A percentile compares a stretch with the other conserved stretches of the same genome.
Evolutionary conservation across 2,797 vertebrate species (phyloP).

Genomic region (Argentina silus): DNA sequence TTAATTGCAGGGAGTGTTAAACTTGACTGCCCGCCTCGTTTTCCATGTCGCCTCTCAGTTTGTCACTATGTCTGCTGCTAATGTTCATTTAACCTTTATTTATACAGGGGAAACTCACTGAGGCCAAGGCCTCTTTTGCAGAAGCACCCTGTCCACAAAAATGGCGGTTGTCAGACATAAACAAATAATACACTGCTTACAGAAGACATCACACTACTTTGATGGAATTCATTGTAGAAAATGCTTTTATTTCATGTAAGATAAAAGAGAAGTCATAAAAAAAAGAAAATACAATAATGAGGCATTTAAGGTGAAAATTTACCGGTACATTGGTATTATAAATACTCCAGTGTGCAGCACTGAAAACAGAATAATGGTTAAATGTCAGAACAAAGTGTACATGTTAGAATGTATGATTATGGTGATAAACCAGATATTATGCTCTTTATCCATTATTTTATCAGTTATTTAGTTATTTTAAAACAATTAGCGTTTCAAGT

Average conservation of each 20-base stretch:
- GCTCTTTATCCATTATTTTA: neutral
- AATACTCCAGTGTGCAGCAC: constrained; percentile 24
- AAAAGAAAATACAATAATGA: constrained; percentile 25
- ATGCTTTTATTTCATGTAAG: constrained; percentile 60
- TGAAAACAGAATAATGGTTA: constrained; percentile 18
- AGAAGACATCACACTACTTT: neutral
- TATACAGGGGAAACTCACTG: neutral
- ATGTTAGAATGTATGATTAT: constrained; percentile 1
- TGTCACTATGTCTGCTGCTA: neutral
- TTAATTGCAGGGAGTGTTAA: constrained; percentile 40
- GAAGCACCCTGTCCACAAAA: too few species aligned
- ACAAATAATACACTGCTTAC: neutral
- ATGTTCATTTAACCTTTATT: neutral
- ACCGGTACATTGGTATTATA: constrained; percentile 18
- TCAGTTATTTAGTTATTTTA: neutral
- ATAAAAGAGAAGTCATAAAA: constrained; percentile 39
- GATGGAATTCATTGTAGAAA: constrained; percentile 39
- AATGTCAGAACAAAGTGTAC: constrained; percentile 11
- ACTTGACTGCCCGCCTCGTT: constrained; percentile 24
- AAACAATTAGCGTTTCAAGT: neutral
- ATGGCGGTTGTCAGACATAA: neutral
- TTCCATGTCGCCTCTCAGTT: neutral
- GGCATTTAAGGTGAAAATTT: constrained; percentile 24
- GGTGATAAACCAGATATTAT: neutral
- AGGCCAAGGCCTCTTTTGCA: too few species aligned